phyloP scores from a whole-genome alignment of 2,888 invertebrate species.

The Thecocarcelia acutangulata region DNA sequence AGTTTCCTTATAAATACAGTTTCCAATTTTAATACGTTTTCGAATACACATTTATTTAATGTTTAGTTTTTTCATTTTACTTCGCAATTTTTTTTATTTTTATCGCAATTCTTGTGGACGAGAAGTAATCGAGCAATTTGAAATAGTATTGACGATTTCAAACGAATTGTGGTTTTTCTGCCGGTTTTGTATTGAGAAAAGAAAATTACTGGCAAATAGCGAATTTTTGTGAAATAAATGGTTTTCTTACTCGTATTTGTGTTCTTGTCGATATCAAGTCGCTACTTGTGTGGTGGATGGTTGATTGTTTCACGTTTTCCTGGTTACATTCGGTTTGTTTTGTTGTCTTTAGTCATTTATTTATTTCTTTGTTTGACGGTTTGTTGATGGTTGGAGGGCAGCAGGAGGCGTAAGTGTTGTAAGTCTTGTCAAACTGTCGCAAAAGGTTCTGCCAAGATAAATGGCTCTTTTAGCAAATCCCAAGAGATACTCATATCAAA shows the following conservation, averaged over 20 bases:
- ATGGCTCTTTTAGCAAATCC: slow-evolving; percentile 80
- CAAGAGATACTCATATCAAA: slow-evolving; percentile 40
- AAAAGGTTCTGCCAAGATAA: slow-evolving; percentile 80
- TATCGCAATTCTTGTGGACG: slow-evolving; percentile 6
- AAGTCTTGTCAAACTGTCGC: slow-evolving; percentile 70
- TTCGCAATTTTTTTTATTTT: slow-evolving; percentile 27
- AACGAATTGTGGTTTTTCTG: slow-evolving; percentile 56
- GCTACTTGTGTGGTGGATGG: slow-evolving; percentile 64
- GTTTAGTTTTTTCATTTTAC: slow-evolving; percentile 64
- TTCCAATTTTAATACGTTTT: slow-evolving; percentile 29
- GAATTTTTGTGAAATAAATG: slow-evolving; percentile 68
- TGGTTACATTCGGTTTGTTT: slow-evolving; percentile 49
- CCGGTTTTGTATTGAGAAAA: neutral
- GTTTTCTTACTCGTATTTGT: slow-evolving; percentile 26
- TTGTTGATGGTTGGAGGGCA: slow-evolving; percentile 9
- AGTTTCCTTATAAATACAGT: slow-evolving; percentile 61
- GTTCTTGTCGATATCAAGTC: slow-evolving; percentile 71
- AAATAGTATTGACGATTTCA: slow-evolving; percentile 71
- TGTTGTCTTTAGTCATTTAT: slow-evolving; percentile 55
- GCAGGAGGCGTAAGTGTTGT: slow-evolving; percentile 58
- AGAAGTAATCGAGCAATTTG: slow-evolving; percentile 8
- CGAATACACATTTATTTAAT: slow-evolving; percentile 53
- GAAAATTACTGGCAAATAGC: slow-evolving; percentile 58
- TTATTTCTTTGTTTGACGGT: slow-evolving; percentile 55
- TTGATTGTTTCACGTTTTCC: slow-evolving; percentile 59